Percentiles rank a stretch among this genome's conserved stretches.
phyloP scores from a whole-genome alignment of 2,888 invertebrate genomes.

The Caradrina clavipalpis region DNA sequence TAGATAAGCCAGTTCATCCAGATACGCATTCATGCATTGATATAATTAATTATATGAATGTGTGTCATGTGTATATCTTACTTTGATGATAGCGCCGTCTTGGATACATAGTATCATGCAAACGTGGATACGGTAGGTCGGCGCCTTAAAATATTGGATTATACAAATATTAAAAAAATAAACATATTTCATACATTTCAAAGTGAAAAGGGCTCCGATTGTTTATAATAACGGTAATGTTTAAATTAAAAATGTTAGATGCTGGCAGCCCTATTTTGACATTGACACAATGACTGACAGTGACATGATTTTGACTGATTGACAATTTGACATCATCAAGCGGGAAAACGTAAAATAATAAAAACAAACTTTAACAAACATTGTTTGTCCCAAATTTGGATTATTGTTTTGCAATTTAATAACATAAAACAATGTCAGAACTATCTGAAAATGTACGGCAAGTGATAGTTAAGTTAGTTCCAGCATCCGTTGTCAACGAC shows the following conservation, averaged over 20 bases:
- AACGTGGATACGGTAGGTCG: no score
- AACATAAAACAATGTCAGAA: slow-evolving; percentile 49
- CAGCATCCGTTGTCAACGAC: slow-evolving; percentile 73
- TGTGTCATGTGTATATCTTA: no score
- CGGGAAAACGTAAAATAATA: neutral
- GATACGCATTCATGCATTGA: neutral
- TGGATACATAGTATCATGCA: no score
- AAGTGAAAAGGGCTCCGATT: no score
- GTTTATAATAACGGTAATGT: neutral
- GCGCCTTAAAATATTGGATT: no score
- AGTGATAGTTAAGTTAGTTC: slow-evolving; percentile 74
- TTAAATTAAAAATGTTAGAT: neutral
- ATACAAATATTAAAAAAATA: no score
- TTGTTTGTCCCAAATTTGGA: neutral
- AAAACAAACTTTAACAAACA: slow-evolving; percentile 1
- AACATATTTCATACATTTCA: no score
- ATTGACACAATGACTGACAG: neutral
- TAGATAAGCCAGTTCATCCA: neutral
- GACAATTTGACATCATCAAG: neutral
- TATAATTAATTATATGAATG: no score
- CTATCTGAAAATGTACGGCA: slow-evolving; percentile 70
- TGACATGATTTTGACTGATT: neutral
- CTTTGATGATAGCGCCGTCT: no score
- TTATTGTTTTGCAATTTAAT: neutral
- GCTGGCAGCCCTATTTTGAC: neutral